Conservation (phyloP, 2,113 vertebrate species). For the Eurystomus gularis region DNA sequence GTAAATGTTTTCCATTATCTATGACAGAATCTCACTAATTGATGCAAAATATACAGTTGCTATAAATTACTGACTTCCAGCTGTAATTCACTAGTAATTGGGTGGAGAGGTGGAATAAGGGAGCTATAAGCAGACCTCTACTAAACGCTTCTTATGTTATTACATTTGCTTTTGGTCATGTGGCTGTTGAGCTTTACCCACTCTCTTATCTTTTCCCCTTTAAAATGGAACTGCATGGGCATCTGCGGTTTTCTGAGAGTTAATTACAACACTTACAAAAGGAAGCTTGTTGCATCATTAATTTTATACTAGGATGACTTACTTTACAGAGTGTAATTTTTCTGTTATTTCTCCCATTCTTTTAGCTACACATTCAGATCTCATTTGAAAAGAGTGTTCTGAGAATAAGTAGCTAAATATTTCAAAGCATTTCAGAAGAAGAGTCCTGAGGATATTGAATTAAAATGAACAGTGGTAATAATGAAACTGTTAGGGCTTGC, state of each 20-base stretch:
- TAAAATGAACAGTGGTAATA: background rate
- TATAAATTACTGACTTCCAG: background rate
- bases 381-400: background rate
- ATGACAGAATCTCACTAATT: background rate
- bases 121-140: background rate
- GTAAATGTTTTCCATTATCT: background rate
- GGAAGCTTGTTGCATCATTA: background rate
- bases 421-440: background rate
- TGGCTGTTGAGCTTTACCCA: background rate
- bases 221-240: background rate
- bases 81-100: background rate
- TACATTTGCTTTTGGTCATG: background rate
- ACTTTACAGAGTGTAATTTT: background rate
- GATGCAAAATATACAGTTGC: background rate
- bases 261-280: background rate
- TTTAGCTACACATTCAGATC: background rate
- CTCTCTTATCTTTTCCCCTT: background rate
- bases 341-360: background rate
- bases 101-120: background rate
- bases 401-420: background rate
- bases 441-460: background rate
- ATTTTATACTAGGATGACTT: background rate
- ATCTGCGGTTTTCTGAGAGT: background rate
- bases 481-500: background rate
- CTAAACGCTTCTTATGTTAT: background rate